Evolutionary conservation across 1,140 invertebrate genomes (phyloP).

Genomic region (Drosophila azteca): DNA sequence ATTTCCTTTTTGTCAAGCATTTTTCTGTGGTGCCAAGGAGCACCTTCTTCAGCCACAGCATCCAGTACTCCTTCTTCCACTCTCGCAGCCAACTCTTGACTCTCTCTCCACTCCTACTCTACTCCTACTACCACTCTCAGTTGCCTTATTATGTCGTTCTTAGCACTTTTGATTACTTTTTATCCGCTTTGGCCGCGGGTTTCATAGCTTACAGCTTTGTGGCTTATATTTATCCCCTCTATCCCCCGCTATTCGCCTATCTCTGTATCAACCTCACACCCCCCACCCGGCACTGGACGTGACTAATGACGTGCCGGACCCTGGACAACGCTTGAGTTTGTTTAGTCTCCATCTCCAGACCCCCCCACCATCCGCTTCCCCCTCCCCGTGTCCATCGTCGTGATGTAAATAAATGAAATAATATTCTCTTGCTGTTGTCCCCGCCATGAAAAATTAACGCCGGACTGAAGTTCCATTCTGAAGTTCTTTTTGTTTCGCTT

Average conservation of each 20-base stretch:
- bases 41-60: conserved; percentile 59
- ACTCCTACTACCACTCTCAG: conserved; percentile 38
- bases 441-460: conserved; percentile 77
- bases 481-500: conserved; percentile 44
- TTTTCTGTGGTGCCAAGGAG: conserved; percentile 34
- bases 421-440: conserved; percentile 75
- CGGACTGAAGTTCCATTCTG: conserved; percentile 65
- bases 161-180: conserved; percentile 82
- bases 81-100: not conserved
- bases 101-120: not conserved
- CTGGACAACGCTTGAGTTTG: conserved; percentile 62
- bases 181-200: conserved; percentile 72
- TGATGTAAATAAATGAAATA: conserved; percentile 81
- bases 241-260: not conserved
- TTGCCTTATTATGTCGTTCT: conserved; percentile 82
- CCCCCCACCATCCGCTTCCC: too few species aligned
- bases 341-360: conserved; percentile 45
- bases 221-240: conserved; percentile 35
- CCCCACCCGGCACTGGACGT: conserved; percentile 50
- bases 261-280: not conserved
- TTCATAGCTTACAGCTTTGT: conserved; percentile 54
- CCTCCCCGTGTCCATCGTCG: conserved; percentile 11
- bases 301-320: conserved; percentile 74
- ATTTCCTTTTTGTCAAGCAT: conserved; percentile 74
- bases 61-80: conserved; percentile 2